Base-by-base conservation (phyloP, 2,888 invertebrate genomes). In the Teleiodes luculella region DNA sequence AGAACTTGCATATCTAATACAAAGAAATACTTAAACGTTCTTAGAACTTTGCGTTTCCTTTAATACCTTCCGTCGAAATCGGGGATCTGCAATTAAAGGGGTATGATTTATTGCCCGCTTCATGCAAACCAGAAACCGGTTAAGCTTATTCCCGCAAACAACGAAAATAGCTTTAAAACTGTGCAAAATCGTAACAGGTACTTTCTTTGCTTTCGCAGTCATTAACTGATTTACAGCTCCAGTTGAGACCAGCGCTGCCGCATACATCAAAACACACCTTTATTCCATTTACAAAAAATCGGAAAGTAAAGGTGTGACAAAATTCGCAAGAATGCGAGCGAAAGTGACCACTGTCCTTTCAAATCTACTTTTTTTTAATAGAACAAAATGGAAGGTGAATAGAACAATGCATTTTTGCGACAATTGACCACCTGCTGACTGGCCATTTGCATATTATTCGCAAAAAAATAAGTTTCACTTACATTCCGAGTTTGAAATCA, bases 391-490 rank as follows among this genome's bases (percentile, higher is more conserved):
- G 50, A 58, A n/a, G n/a, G n/a, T n/a, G n/a, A n/a, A 63, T 58
- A 56, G 57, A 57, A 80, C 76, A 78, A 77, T 62, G 61, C 61
- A 53, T 36, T 43, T 55, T 56, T 54, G 50, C 57, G 46, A 83
- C 78, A 83, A 82, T 77, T 69, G 82, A 74, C 85, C 87, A 80
- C 87, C 87, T 81, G 82, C 76, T 58, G 86, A 74, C 79, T 59
- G 58, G 60, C 67, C 61, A 81, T 86, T 86, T 84, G 82, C 82
- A 87, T 86, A 85, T 82, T 83, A 84, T 87, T 86, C 76, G 83
- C 81, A 74, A 74, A 71, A 67, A 60, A 55, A 45, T 57, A 55
- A 57, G 72, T 78, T 84, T 83, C 81, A 72, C 67, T 86, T 83
- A 80, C 82, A 72, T 65, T 62, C 60, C 57, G 59, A 59, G 39